Conservation (phyloP, 1,140 invertebrate species). For the Formica selysi region DNA sequence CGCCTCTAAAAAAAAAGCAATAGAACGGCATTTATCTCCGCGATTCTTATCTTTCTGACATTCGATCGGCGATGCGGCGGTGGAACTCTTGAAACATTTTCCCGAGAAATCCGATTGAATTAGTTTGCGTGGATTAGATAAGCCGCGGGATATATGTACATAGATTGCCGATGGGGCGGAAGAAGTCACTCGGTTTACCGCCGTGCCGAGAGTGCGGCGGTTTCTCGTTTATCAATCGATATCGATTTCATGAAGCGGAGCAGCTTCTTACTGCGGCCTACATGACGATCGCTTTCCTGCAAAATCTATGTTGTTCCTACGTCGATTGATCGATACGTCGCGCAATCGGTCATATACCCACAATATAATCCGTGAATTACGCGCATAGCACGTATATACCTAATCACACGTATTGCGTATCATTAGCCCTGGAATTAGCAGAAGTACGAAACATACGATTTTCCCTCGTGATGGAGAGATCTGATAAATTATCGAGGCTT, state of each 20-base stretch:
- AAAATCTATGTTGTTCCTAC: slow-evolving; percentile 25
- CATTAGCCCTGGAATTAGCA: slow-evolving; percentile 27
- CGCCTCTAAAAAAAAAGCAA: slow-evolving; percentile 24
- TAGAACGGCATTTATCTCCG: slow-evolving; percentile 37
- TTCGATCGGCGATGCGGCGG: slow-evolving; percentile 36
- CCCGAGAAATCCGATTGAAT: slow-evolving; percentile 56
- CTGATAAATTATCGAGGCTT: slow-evolving; percentile 18
- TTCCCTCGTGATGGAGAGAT: not conserved
- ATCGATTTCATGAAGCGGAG: slow-evolving; percentile 40
- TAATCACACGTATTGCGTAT: slow-evolving; percentile 2
- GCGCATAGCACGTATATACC: not conserved
- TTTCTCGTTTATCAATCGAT: slow-evolving; percentile 63
- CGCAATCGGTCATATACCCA: not conserved
- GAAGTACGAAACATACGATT: not conserved
- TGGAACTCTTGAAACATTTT: slow-evolving; percentile 6
- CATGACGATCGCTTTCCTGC: slow-evolving; percentile 18
- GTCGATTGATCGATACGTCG: slow-evolving; percentile 53
- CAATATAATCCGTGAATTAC: slow-evolving; percentile 23
- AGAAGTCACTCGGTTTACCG: slow-evolving; percentile 19
- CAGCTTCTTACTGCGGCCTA: slow-evolving; percentile 11
- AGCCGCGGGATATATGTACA: slow-evolving; percentile 1
- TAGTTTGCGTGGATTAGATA: slow-evolving; percentile 53
- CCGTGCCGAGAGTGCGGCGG: not conserved
- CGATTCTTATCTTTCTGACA: slow-evolving; percentile 52
- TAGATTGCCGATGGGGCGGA: not conserved